Evolutionary conservation across 1,140 invertebrate species (phyloP), one percentile per base, ranked within the genome.

Genomic region (Trichonephila clavipes): DNA sequence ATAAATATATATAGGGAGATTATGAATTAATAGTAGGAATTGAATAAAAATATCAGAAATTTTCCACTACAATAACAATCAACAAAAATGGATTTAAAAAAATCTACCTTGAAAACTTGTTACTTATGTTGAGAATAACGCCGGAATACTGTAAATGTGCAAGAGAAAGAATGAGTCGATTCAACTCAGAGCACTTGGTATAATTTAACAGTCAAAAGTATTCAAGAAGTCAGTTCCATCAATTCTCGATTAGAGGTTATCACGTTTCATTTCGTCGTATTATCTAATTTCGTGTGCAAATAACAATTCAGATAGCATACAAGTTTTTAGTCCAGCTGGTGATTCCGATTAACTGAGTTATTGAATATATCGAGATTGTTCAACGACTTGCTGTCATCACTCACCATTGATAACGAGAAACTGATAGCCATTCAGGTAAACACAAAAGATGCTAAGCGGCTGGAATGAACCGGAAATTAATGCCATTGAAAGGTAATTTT

Each of bases 221-320:
- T 40, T 40, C 28, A 77, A 77, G 34, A 14, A 16, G 10, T 77
- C 69, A 34, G 19, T 77, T 77, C 28, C 7, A 51, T 51, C 51
- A 51, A 40, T 19, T 28, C 7, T 5, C 21, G 40, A 85, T 85
- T 59, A 85, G 19, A n/a, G 44, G 82, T 85, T 59, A 51, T 85
- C 44, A 4, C 21, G 44, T 24, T 44, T 85, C 8, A 21, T 85
- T 85, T 44, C 19, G 82, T 21, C 24, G 58, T 12, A 24, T 85
- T 85, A 85, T 85, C 82, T 51, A 4, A 59, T 64, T 16, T 19
- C 44, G 61, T 51, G 51, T 40, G 59, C 58, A 24, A 87, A 87
- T 64, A 87, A 87, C 85, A 87, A 87, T 64, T 18, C 58, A 51
- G 85, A 87, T 87, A 87, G 59, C 12, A 40, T 28, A 28, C 21